Percentiles rank a stretch among this genome's conserved stretches.
Conservation (phyloP, 2,888 invertebrate genomes). For the Iphiclides podalirius region DNA sequence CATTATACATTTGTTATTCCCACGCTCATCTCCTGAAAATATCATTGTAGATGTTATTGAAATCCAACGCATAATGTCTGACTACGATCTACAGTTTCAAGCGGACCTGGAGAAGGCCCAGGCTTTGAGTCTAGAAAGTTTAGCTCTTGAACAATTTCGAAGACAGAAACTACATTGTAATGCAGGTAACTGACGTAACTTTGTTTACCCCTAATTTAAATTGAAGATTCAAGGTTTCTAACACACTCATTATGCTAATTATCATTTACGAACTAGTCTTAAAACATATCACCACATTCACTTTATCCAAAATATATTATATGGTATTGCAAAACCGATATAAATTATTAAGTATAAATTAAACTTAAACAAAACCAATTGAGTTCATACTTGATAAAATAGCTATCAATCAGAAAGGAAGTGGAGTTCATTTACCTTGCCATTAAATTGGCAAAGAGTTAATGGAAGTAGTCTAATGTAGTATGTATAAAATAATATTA, state of each 20-base stretch:
- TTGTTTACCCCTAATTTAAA: slow-evolving; percentile 54
- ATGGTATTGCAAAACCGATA: too few species aligned
- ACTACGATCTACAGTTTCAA: slow-evolving; percentile 90
- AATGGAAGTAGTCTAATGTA: neutral
- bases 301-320: too few species aligned
- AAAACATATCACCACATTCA: too few species aligned
- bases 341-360: too few species aligned
- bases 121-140: slow-evolving; percentile 91
- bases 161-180: slow-evolving; percentile 82
- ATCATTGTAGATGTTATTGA: slow-evolving; percentile 52
- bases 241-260: neutral
- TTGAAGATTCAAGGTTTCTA: slow-evolving; percentile 37
- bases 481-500: too few species aligned
- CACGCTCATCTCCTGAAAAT: slow-evolving; percentile 49
- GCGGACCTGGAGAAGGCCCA: slow-evolving; percentile 93
- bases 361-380: slow-evolving; percentile 5
- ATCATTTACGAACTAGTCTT: too few species aligned
- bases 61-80: slow-evolving; percentile 70
- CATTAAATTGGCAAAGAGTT: slow-evolving; percentile 24
- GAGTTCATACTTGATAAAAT: slow-evolving; percentile 35
- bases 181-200: slow-evolving; percentile 69
- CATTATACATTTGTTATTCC: slow-evolving; percentile 52
- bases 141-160: slow-evolving; percentile 90
- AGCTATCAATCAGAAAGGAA: slow-evolving; percentile 50
- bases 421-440: slow-evolving; percentile 46